Evolutionary conservation across 2,888 invertebrate species (phyloP), one percentile per base, ranked within the genome.

Genomic region (Nemurella pictetii): DNA sequence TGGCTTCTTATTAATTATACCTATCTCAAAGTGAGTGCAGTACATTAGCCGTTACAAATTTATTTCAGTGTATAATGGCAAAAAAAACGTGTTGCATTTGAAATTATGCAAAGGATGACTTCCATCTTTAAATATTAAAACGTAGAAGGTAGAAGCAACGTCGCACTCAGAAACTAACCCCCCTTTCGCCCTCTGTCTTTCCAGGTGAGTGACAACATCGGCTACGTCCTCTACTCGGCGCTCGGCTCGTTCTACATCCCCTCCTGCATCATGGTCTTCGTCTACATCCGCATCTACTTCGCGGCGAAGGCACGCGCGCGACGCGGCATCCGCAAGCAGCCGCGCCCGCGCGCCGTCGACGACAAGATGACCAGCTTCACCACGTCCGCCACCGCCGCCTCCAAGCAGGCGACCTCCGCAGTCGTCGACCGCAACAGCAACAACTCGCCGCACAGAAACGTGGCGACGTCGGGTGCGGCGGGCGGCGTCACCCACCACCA

Each of bases 181-280:
- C n/a, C n/a, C n/a, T n/a, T n/a, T n/a, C n/a, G n/a, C n/a, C n/a
- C n/a, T 84, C 87, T 89, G 88, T 88, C 89, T 89, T 93, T 93
- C 83, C 95, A 97, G 97, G 93, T 98, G 90, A 98, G 98, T 89
- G 96, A 97, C 89, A 98, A 99, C 92, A 95, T 98, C 89, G 98
- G 99, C 87, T 99, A 99, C 93, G 99, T 99, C 89, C 92, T 99
- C 86, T 99, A 99, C 92, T 99, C 99, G 27, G 98, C 99, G 27
- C 93, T 98, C 89, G 99, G 99, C 88, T 99, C 99, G 89, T 99
- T 99, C 94, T 99, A 98, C 94, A 97, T 99, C 90, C 99, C 99
- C 86, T 98, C 98, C 89, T 97, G 98, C 91, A 98, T 99, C 90
- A 99, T 99, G 99, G 98, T 99, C 89, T 98, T 99, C 92, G 99